Percentiles rank a stretch among this genome's conserved stretches.
Evolutionary conservation across 2,888 invertebrate species (phyloP).

Genomic region (Allygus modestus): DNA sequence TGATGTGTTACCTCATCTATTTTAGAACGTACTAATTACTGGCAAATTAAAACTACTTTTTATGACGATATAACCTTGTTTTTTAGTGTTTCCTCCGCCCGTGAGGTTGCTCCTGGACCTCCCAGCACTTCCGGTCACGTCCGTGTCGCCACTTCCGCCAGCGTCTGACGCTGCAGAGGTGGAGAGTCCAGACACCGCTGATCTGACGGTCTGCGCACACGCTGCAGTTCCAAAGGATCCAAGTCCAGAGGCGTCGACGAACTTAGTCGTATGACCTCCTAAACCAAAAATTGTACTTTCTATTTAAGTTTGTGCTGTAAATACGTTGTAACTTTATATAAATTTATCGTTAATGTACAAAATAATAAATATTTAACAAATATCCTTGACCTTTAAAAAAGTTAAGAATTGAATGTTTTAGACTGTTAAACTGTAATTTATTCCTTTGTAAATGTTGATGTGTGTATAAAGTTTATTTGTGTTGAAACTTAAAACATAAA

Average conservation of each 20-base stretch:
- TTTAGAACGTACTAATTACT: too few species aligned
- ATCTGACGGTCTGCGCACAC: not conserved
- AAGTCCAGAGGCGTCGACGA: not conserved
- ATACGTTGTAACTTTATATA: constrained; percentile 10
- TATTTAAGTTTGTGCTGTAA: constrained; percentile 1
- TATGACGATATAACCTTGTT: too few species aligned
- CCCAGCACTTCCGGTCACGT: not conserved
- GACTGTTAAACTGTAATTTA: constrained; percentile 38
- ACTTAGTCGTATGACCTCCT: constrained; percentile 12
- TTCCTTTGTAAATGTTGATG: constrained; percentile 23
- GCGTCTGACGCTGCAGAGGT: not conserved
- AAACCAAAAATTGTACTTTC: constrained; percentile 3
- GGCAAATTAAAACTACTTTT: too few species aligned
- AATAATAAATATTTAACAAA: not conserved
- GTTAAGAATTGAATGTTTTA: not conserved
- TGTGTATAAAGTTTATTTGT: constrained; percentile 13
- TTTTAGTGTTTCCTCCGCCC: constrained; percentile 42
- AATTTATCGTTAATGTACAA: constrained; percentile 19
- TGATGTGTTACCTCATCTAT: too few species aligned
- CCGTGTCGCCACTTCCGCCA: not conserved
- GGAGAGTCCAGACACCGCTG: not conserved
- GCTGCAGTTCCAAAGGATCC: not conserved
- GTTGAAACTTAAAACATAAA: not conserved
- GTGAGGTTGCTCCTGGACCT: constrained; percentile 34
- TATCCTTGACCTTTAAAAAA: not conserved